These are phyloP conservation scores for Himalopsyche tibetana DNA, from an alignment of 2,888 invertebrate species.

Conservation along the genomic window DNA sequence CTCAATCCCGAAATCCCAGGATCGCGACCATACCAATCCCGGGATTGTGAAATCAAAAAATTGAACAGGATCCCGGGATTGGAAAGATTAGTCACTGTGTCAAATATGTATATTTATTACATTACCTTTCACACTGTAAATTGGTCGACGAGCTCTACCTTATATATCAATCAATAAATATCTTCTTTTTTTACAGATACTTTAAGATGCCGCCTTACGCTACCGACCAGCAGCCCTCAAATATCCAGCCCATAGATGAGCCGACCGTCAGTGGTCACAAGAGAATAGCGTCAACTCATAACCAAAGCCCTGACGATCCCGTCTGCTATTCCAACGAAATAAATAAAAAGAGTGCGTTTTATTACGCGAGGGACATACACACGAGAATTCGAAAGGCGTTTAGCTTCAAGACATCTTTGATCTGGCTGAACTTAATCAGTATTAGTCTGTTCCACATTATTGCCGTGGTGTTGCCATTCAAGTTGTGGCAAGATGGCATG, in stretches of 20 bases:
- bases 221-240: neutral
- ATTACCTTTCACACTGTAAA: too few relatives aligned
- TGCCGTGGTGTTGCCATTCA: slow-evolving; percentile 68
- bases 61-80: too few relatives aligned
- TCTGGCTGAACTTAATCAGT: slow-evolving; percentile 79
- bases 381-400: neutral
- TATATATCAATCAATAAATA: too few relatives aligned
- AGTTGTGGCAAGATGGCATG: slow-evolving; percentile 67
- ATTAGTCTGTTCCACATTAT: slow-evolving; percentile 76
- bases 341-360: neutral
- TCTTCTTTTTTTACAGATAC: neutral
- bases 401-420: slow-evolving; percentile 74
- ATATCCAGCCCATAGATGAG: neutral
- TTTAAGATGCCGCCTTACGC: neutral
- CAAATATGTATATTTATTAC: too few relatives aligned
- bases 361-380: neutral
- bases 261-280: neutral
- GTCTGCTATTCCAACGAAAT: neutral
- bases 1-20: too few relatives aligned
- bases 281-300: neutral
- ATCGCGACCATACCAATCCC: too few relatives aligned
- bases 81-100: too few relatives aligned
- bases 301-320: neutral
- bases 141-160: too few relatives aligned
- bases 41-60: too few relatives aligned